Evolutionary conservation across 2,797 vertebrate species (phyloP), one percentile per base, ranked within the genome.

Genomic region (Bradypodion pumilum): DNA sequence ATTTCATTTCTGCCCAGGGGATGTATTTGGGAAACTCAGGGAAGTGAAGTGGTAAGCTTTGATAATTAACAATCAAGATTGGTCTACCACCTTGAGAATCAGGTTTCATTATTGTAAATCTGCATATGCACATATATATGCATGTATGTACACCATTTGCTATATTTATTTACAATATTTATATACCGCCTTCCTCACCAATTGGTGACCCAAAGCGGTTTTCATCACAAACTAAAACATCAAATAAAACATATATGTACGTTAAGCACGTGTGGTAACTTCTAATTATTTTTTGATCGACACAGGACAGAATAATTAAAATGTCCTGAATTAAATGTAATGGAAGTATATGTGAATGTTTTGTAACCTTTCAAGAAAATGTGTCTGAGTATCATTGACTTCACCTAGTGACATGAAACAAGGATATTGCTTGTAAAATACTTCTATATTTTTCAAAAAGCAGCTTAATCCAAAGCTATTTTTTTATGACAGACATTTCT

Each of bases 401-500:
- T 56, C 12, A 56, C 6, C 5, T 29, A 15, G 8, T 72, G 1
- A 2, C 62, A 52, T n/a, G 21, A 29, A 66, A 23, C 29, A 66
- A 83, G 23, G 25, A 29, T 25, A 2, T 89, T 84, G 1, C 65
- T 7, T 37, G 7, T 46, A 32, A 78, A 68, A 56, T 5, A 56
- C 3, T n/a, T n/a, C n/a, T 83, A 66, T 37, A 78, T 27, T n/a
- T 76, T 74, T 87, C 21, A 85, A 0, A 59, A 69, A 86, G 87
- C 78, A 49, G 12, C 23, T 85, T 6, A 66, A 82, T 35, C 87
- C 86, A 91, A 85, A 82, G 1, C 40, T 86, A 15, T 84, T 59
- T 86, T 56, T 44, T 62, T 27, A 60, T 95, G 74, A 46, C 94
- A 99, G 98, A 97, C 96, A 0, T 98, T 99, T 88, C 90, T 97